Conservation (phyloP, 2,888 invertebrate genomes). For the Phytoseiulus persimilis region DNA sequence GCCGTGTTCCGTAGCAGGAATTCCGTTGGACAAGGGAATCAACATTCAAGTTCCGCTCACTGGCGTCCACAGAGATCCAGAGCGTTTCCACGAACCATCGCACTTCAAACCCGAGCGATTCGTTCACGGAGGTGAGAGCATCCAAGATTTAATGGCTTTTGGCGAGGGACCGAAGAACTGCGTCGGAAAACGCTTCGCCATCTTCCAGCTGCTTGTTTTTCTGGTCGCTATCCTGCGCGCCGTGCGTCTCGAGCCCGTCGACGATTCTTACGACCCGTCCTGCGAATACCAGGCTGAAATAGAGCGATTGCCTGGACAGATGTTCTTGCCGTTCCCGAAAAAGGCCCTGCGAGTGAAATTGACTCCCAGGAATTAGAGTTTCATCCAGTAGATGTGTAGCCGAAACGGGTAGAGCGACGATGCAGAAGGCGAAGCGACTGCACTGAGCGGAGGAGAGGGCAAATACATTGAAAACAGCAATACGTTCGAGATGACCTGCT, state of each 20-base stretch:
- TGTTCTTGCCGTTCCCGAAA: background rate
- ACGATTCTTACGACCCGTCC: background rate
- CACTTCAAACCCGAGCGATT: background rate
- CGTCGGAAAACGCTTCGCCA: background rate
- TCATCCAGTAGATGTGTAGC: too few relatives aligned
- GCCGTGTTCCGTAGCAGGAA: background rate
- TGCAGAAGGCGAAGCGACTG: too few relatives aligned
- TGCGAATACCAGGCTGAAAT: background rate
- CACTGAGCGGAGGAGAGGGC: too few relatives aligned
- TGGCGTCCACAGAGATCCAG: background rate
- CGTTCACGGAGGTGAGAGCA: background rate
- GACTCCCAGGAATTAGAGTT: background rate
- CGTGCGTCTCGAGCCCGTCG: background rate
- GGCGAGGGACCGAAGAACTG: constrained; percentile 19
- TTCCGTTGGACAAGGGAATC: background rate
- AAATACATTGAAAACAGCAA: too few relatives aligned
- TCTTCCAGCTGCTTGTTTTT: background rate
- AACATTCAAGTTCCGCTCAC: background rate
- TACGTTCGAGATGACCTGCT: too few relatives aligned
- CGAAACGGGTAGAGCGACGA: too few relatives aligned
- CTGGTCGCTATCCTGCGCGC: background rate
- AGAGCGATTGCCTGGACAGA: background rate
- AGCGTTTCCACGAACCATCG: background rate
- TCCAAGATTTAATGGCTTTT: background rate
- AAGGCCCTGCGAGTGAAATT: background rate